Evolutionary conservation across 2,797 vertebrate species (phyloP).

Genomic region (Pterois miles): DNA sequence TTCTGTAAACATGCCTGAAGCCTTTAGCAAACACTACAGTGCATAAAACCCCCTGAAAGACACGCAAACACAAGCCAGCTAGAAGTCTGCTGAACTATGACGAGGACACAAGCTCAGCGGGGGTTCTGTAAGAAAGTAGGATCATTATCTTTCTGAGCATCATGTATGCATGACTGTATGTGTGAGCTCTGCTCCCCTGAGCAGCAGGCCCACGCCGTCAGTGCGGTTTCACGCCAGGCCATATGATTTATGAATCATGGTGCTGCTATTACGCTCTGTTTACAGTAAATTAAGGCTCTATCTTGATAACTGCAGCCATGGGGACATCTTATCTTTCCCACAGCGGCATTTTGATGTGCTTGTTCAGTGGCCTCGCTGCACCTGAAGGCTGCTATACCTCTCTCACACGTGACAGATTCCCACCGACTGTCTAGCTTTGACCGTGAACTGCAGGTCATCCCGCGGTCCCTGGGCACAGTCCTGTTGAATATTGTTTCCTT

Average conservation of each 20-base stretch:
- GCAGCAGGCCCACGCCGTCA: constrained; percentile 3
- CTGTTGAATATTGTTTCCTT: constrained; percentile 71
- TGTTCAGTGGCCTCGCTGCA: constrained; percentile 28
- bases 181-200: constrained; percentile 15
- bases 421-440: constrained; percentile 56
- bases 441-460: constrained; percentile 67
- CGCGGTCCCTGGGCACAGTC: constrained; percentile 27
- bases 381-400: constrained; percentile 57
- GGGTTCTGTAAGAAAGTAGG: constrained; percentile 16
- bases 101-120: constrained; percentile 29
- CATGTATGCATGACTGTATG: constrained; percentile 14
- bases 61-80: neutral
- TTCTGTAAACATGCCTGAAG: constrained; percentile 7
- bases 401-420: constrained; percentile 55
- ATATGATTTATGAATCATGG: constrained; percentile 40
- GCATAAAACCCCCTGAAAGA: constrained; percentile 10
- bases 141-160: constrained; percentile 37
- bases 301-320: constrained; percentile 46
- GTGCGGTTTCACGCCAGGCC: constrained; percentile 17
- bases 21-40: constrained; percentile 2
- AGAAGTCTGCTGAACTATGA: constrained; percentile 39
- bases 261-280: constrained; percentile 37
- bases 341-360: constrained; percentile 27
- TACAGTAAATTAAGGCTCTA: constrained; percentile 53
- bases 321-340: constrained; percentile 51